phyloP scores from a whole-genome alignment of 2,113 vertebrate genomes.

The Fregetta grallaria region DNA sequence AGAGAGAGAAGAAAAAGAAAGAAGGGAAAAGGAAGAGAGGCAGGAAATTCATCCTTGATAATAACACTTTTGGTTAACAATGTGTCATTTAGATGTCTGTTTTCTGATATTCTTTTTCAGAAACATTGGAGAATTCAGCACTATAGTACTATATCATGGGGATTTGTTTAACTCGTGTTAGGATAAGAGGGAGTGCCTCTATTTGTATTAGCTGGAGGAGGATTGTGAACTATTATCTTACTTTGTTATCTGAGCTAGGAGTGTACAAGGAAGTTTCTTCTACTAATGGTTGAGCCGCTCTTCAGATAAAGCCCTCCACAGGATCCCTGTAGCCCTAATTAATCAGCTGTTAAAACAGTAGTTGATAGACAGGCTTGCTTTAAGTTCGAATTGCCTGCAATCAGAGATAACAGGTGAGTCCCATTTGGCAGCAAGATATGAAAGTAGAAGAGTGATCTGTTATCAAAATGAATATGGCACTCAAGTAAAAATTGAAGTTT shows the following conservation, averaged over 20 bases:
- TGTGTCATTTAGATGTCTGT: slow-evolving; percentile 21
- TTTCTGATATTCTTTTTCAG: slow-evolving; percentile 38
- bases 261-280: slow-evolving; percentile 82
- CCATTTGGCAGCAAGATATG: slow-evolving; percentile 72
- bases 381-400: slow-evolving; percentile 79
- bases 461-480: slow-evolving; percentile 67
- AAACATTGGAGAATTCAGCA: slow-evolving; percentile 44
- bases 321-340: slow-evolving; percentile 78
- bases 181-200: slow-evolving; percentile 80
- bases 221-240: slow-evolving; percentile 78
- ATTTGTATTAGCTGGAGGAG: slow-evolving; percentile 78
- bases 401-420: slow-evolving; percentile 80
- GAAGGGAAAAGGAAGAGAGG: background rate
- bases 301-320: slow-evolving; percentile 82
- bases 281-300: slow-evolving; percentile 81
- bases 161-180: slow-evolving; percentile 67
- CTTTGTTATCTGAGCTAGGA: slow-evolving; percentile 84
- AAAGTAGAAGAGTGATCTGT: slow-evolving; percentile 62
- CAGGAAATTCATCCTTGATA: background rate
- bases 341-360: slow-evolving; percentile 84
- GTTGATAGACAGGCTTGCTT: slow-evolving; percentile 81
- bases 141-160: background rate
- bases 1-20: background rate
- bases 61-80: background rate
- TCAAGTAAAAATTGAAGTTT: slow-evolving; percentile 59